These are phyloP conservation scores for Epizoanthus rinbou DNA, from an alignment of 92 coral and sea anemone species.

Conservation along the genomic window DNA sequence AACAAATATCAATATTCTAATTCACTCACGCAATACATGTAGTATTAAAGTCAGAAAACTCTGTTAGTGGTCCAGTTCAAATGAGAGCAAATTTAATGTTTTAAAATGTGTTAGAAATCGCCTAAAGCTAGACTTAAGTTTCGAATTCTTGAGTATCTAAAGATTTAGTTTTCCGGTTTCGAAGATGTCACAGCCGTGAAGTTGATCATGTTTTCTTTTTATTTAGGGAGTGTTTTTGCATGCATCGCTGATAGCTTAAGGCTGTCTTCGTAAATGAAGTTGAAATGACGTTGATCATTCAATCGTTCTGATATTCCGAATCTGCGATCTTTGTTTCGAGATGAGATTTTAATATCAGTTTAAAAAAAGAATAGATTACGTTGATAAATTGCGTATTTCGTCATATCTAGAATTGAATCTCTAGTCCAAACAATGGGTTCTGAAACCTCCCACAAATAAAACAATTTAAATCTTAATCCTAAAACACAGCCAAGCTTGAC, in stretches of 20 bases:
- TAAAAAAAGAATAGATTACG: too few relatives aligned
- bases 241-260: too few relatives aligned
- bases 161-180: constrained; percentile 18
- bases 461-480: background rate
- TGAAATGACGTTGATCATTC: background rate
- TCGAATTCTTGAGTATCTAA: constrained; percentile 21
- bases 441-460: background rate
- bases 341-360: background rate
- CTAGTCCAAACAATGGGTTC: background rate
- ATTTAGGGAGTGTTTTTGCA: background rate
- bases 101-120: background rate
- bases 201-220: background rate
- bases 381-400: too few relatives aligned
- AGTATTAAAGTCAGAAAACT: background rate
- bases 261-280: background rate
- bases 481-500: background rate
- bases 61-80: too few relatives aligned
- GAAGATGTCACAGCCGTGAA: constrained; percentile 13
- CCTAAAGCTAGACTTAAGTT: background rate
- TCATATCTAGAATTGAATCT: too few relatives aligned
- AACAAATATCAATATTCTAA: background rate
- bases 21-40: background rate
- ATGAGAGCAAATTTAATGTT: background rate
- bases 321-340: too few relatives aligned
- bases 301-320: too few relatives aligned